Evolutionary conservation across 2,888 invertebrate species (phyloP).

Genomic region (Plebejus anna): DNA sequence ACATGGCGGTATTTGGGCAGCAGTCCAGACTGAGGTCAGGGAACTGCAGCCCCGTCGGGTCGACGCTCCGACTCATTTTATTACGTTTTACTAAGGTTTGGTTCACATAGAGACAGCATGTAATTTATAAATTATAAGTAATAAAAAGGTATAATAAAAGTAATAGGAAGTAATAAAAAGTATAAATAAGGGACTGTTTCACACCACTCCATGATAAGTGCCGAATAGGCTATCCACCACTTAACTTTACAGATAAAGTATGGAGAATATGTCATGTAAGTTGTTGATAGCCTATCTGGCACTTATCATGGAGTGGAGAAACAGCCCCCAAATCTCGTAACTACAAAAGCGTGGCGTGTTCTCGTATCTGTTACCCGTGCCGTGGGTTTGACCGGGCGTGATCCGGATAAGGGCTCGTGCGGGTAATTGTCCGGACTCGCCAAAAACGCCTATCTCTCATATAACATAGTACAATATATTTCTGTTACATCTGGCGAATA

Average conservation of each 20-base stretch:
- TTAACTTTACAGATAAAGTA: no score
- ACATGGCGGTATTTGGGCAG: neutral
- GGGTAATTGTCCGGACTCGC: neutral
- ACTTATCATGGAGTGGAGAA: no score
- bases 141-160: no score
- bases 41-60: neutral
- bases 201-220: no score
- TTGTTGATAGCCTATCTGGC: no score
- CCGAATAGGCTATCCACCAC: no score
- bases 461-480: neutral
- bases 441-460: neutral
- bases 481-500: neutral
- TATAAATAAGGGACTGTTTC: no score
- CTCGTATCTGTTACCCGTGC: neutral
- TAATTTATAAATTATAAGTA: neutral
- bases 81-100: neutral
- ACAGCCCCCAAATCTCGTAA: neutral
- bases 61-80: neutral
- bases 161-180: no score
- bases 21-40: conserved; percentile 8
- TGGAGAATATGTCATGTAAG: no score
- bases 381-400: neutral
- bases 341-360: neutral
- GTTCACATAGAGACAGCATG: no score
- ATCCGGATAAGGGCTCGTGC: neutral